Conservation (phyloP, 2,888 invertebrate genomes). For the Brachylomia viminalis region DNA sequence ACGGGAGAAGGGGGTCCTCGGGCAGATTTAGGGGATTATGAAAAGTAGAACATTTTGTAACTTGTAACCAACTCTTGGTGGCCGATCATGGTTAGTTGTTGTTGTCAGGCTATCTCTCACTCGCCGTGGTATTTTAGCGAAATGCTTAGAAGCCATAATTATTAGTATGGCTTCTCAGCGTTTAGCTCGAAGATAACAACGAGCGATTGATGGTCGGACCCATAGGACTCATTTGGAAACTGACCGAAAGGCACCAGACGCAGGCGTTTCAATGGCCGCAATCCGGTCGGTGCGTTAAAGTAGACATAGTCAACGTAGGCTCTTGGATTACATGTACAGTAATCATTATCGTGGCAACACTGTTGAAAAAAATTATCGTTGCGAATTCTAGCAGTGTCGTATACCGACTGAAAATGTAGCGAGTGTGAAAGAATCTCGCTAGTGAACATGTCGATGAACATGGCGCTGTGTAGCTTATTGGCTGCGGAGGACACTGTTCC, state of each 20-base stretch:
- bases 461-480: not conserved
- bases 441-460: slow-evolving; percentile 13
- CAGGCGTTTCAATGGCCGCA: slow-evolving; percentile 23
- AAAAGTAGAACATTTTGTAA: not conserved
- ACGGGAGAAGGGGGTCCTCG: not conserved
- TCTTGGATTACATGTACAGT: not conserved
- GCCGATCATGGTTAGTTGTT: not conserved
- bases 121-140: not conserved
- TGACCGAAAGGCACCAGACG: not conserved
- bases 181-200: slow-evolving; percentile 27
- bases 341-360: not conserved
- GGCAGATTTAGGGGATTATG: not conserved
- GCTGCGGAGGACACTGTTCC: not conserved
- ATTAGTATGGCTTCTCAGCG: slow-evolving; percentile 27
- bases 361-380: not conserved
- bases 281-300: slow-evolving; percentile 1
- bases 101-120: no score
- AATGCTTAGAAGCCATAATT: not conserved
- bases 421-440: slow-evolving; percentile 16
- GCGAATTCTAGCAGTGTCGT: not conserved
- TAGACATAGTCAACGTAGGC: slow-evolving; percentile 16
- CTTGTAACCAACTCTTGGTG: no score
- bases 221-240: slow-evolving; percentile 10
- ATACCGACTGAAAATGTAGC: slow-evolving; percentile 23
- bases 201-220: slow-evolving; percentile 36